A percentile compares a stretch with the other conserved stretches of the same genome.
phyloP scores from a whole-genome alignment of 2,797 vertebrate species.

The Crocidura indochinensis region DNA sequence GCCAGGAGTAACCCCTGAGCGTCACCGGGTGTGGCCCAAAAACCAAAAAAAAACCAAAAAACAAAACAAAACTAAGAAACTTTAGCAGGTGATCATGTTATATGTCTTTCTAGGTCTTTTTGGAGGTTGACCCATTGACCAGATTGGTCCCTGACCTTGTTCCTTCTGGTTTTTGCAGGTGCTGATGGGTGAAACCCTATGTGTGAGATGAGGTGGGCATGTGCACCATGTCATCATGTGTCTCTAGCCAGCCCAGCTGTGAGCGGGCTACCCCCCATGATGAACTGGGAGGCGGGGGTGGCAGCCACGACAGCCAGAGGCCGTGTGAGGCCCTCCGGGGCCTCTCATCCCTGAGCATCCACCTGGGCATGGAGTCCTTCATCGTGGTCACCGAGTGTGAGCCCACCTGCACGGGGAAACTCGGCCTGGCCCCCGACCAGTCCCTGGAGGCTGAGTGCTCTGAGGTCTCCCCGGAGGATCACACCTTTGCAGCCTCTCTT shows the following conservation, averaged over 20 bases:
- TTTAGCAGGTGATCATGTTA: too few relatives aligned
- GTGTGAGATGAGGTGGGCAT: conserved; percentile 84
- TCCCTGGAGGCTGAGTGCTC: conserved; percentile 88
- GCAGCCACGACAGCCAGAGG: conserved; percentile 70
- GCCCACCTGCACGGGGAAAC: conserved; percentile 87
- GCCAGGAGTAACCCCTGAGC: too few relatives aligned
- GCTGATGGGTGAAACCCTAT: conserved; percentile 86
- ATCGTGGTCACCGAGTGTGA: conserved; percentile 96
- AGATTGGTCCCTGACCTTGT: neutral
- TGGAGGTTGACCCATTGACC: too few relatives aligned
- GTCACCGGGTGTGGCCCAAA: too few relatives aligned
- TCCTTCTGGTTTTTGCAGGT: conserved; percentile 68
- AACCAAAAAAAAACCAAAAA: too few relatives aligned
- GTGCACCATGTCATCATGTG: conserved; percentile 93
- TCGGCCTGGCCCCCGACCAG: conserved; percentile 49
- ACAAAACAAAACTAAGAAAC: too few relatives aligned
- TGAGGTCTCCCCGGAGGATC: conserved; percentile 65
- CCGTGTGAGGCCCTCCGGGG: conserved; percentile 83
- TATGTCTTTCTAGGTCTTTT: neutral
- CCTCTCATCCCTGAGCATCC: conserved; percentile 85
- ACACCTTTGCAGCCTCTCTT: conserved; percentile 60
- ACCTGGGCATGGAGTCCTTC: conserved; percentile 94
- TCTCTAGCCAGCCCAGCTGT: conserved; percentile 91
- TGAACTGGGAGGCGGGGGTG: conserved; percentile 83
- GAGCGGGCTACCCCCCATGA: conserved; percentile 87